Evolutionary conservation across 2,797 vertebrate species (phyloP), one percentile per base, ranked within the genome.

Genomic region (Emydoidea blandingii): DNA sequence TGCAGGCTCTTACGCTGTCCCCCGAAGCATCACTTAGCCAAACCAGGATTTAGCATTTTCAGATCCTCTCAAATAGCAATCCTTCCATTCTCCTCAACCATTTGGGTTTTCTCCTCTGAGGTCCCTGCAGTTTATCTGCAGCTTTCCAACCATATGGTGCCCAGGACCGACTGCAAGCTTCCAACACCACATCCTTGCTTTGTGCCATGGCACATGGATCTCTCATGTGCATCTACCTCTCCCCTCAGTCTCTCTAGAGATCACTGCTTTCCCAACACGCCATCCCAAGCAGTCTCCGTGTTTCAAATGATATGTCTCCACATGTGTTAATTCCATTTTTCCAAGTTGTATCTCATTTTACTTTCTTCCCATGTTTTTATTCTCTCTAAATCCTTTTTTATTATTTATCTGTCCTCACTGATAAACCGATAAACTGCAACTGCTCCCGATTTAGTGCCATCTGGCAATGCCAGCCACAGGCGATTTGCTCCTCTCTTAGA

Each of bases 321-420:
- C 12, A 6, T 29, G 14, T 49, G 41, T 78, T 47, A 31, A 78
- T 94, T 4, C 56, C 41, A 47, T 74, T 83, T 96, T 92, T 87
- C 84, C 89, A 92, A 96, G 80, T 83, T 76, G 86, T 84, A 96
- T 94, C 84, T 90, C 65, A 37, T 72, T 41, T 37, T 49, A 91
- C 89, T 83, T 81, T 41, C 94, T 87, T 82, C 85, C 86, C 86
- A 89, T 83, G 91, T 94, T 96, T 95, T 68, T 85, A 14, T 57
- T 91, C 0, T 0, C 54, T 90, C 79, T 84, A 92, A 89, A 95
- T 95, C 79, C 72, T 65, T 52, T 87, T 95, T 79, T 76, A 93
- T 96, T 97, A 95, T 81, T 91, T 91, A 86, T 87, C 89, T 94
- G 81, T 92, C 93, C 0, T 0, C 95, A 97, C 81, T 4, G 6